Evolutionary conservation across 2,113 vertebrate genomes (phyloP).

Genomic region (Notothenia coriiceps): DNA sequence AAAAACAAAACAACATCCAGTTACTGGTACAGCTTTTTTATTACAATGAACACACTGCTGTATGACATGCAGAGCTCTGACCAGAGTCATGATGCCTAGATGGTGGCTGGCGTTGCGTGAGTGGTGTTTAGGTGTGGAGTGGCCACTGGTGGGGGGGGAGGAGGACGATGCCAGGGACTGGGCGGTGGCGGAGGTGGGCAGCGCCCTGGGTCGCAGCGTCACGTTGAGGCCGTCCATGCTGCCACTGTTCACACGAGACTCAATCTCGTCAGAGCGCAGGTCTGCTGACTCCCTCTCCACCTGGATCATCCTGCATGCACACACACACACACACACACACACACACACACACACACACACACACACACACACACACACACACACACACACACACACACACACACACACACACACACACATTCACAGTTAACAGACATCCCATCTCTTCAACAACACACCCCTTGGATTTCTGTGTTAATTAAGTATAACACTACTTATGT

Average conservation of each 20-base stretch:
- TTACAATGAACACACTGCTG: neutral
- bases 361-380: no score
- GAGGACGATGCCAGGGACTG: slow-evolving; percentile 93
- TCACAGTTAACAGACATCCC: neutral
- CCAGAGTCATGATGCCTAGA: slow-evolving; percentile 97
- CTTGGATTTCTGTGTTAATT: neutral
- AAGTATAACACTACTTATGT: no score
- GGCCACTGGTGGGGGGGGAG: slow-evolving; percentile 90
- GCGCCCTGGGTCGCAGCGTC: slow-evolving; percentile 89
- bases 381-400: no score
- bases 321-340: neutral
- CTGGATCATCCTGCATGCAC: slow-evolving; percentile 92
- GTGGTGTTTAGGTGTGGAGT: slow-evolving; percentile 91
- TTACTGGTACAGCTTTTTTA: slow-evolving; percentile 1
- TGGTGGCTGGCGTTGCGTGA: slow-evolving; percentile 92
- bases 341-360: no score
- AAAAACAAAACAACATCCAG: slow-evolving; percentile 56
- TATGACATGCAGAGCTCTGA: slow-evolving; percentile 73
- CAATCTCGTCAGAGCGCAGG: slow-evolving; percentile 92
- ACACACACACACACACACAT: neutral
- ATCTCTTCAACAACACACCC: neutral
- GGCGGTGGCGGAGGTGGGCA: slow-evolving; percentile 94
- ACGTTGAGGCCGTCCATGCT: slow-evolving; percentile 96
- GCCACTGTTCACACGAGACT: slow-evolving; percentile 92
- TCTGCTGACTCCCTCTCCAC: slow-evolving; percentile 96